Base-by-base conservation (phyloP, 2,888 invertebrate species). In the Argynnis bischoffii region DNA sequence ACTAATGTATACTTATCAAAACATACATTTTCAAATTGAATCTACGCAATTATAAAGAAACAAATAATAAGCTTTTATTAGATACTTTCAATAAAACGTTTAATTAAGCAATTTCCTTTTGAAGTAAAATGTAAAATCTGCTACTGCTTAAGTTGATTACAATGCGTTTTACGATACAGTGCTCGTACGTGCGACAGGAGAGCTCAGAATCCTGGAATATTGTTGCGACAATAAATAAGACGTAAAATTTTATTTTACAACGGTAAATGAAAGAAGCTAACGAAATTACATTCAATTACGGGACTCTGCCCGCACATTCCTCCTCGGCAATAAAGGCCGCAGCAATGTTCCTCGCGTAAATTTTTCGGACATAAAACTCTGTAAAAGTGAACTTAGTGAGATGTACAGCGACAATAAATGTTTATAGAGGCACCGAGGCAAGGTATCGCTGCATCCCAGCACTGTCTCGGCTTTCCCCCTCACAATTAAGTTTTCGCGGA, bases 281-380 rank as follows among this genome's bases (percentile, higher is more conserved):
- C 88, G 87, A 89, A 92, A 92, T 92, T 92, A 91, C 89, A 90
- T 92, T 92, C 92, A 92, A 92, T 92, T 92, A 92, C 87, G 80
- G 80, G 81, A 78, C 81, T 81, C 80, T 78, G 83, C 82, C 85
- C 83, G 86, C 84, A 83, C 86, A 92, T 91, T 89, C 90, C 83
- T 76, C 76, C 74, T 78, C 76, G 76, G 91, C 88, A 89, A 92
- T 91, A 92, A 92, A 90, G 86, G 82, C 84, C 79, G 78, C 83
- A 81, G 79, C 82, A 83, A 85, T 85, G 88, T 87, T 85, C 81
- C 77, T 80, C 83, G 89, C 91, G 91, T 92, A 92, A 88, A 91
- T 92, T 90, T 92, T 92, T 92, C 88, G 88, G 88, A 90, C 92
- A 86, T 92, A 92, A 92, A 92, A 92, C 88, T 88, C 84, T 88